Evolutionary conservation across 2,797 vertebrate genomes (phyloP).

Genomic region (Liparis tanakae): DNA sequence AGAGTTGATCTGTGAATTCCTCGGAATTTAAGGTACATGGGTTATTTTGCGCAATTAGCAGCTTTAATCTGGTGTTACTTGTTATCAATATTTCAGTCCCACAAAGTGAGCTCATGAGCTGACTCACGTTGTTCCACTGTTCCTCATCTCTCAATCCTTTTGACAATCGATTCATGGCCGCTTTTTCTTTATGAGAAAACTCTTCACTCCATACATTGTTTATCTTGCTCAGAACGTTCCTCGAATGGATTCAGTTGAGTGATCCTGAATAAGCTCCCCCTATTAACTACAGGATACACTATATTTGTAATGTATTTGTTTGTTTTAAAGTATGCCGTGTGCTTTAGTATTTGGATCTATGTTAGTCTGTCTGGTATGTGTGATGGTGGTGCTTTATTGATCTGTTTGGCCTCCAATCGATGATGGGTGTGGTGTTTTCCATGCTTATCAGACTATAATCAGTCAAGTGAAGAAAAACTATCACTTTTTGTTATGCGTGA

Average conservation of each 20-base stretch:
- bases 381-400: constrained; percentile 78
- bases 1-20: not conserved
- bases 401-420: constrained; percentile 84
- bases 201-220: not conserved
- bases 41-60: not conserved
- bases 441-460: constrained; percentile 85
- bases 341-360: constrained; percentile 64
- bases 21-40: not conserved
- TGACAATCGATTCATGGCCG: constrained; percentile 15
- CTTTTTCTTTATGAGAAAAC: not conserved
- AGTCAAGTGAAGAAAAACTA: constrained; percentile 84
- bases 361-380: constrained; percentile 63
- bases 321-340: constrained; percentile 35
- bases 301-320: constrained; percentile 44
- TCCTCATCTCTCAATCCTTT: constrained; percentile 27
- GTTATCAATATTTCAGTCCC: constrained; percentile 6
- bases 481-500: constrained; percentile 80
- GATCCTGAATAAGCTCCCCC: constrained; percentile 20
- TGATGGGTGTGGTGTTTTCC: constrained; percentile 85
- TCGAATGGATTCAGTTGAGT: constrained; percentile 10
- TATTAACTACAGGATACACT: constrained; percentile 26
- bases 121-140: constrained; percentile 16
- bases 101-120: not conserved
- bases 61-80: not conserved
- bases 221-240: not conserved